Conservation (phyloP, 2,888 invertebrate species). For the Amblyjoppa proteus region DNA sequence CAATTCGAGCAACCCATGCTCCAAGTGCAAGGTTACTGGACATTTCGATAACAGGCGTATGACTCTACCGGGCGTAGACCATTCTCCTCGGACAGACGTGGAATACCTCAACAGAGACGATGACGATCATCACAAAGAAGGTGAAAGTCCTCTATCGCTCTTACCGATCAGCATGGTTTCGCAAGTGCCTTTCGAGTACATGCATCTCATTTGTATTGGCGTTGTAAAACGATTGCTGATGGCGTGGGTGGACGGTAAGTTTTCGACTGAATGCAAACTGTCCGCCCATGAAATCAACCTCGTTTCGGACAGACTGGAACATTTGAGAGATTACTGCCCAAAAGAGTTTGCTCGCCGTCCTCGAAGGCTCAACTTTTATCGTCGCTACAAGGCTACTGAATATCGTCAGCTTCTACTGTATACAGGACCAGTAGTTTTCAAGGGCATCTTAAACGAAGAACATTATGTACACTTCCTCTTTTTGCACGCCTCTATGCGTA, state of each 20-base stretch:
- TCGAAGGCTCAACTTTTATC: no score
- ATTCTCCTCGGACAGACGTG: constrained; percentile 61
- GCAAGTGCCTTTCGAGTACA: constrained; percentile 66
- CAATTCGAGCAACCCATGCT: constrained; percentile 65
- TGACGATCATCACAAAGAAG: constrained; percentile 60
- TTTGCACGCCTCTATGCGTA: constrained; percentile 69
- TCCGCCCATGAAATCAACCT: no score
- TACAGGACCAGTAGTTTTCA: no score
- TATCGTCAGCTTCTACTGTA: no score
- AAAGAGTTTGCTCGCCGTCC: no score
- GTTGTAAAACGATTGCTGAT: constrained; percentile 58
- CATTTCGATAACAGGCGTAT: constrained; percentile 50
- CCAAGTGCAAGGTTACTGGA: constrained; percentile 68
- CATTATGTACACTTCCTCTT: constrained; percentile 73
- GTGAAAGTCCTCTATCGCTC: constrained; percentile 48
- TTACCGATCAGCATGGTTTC: constrained; percentile 63
- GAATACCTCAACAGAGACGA: constrained; percentile 60
- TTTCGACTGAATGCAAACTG: no score
- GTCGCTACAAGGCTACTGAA: no score
- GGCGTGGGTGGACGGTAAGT: constrained; percentile 55
- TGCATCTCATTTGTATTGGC: constrained; percentile 67
- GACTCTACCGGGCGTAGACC: constrained; percentile 59
- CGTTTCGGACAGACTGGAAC: no score
- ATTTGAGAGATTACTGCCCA: no score
- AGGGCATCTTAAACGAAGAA: no score